Conservation (phyloP, 2,797 vertebrate species). For the Sebastes hubbsi region DNA sequence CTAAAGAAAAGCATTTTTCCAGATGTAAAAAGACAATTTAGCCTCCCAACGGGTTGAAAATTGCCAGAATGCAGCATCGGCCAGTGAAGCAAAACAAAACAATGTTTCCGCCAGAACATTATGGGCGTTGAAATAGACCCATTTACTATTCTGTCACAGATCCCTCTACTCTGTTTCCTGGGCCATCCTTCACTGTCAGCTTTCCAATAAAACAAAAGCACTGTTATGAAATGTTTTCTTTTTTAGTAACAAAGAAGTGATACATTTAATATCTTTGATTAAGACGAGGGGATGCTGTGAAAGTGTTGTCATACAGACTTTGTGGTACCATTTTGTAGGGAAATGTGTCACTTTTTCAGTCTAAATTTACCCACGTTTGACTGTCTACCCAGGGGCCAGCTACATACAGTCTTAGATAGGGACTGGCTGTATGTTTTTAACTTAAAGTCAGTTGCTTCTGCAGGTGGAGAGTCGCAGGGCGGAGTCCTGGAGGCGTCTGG, state of each 20-base stretch:
- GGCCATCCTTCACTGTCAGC: conserved; percentile 37
- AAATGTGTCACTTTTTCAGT: too few relatives aligned
- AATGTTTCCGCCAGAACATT: conserved; percentile 8
- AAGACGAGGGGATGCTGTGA: neutral
- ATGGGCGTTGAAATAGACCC: conserved; percentile 34
- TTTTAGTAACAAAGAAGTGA: neutral
- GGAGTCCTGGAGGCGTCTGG: conserved; percentile 83
- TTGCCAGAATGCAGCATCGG: conserved; percentile 25
- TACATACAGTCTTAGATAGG: too few relatives aligned
- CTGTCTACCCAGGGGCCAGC: too few relatives aligned
- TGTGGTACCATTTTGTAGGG: too few relatives aligned
- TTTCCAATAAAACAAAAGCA: conserved; percentile 33
- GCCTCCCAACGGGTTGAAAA: conserved; percentile 7
- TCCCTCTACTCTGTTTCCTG: conserved; percentile 29
- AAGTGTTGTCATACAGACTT: too few relatives aligned
- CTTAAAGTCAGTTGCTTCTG: neutral
- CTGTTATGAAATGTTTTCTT: neutral
- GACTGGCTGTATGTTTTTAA: neutral
- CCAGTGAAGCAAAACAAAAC: conserved; percentile 45
- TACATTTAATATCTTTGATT: neutral
- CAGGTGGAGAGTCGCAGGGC: conserved; percentile 81
- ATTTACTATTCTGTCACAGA: conserved; percentile 56
- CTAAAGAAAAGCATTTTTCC: conserved; percentile 16
- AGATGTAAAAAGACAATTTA: conserved; percentile 12
- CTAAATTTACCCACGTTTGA: too few relatives aligned